Conservation (phyloP, 2,888 invertebrate species). For the Drosophila atroscutellata region DNA sequence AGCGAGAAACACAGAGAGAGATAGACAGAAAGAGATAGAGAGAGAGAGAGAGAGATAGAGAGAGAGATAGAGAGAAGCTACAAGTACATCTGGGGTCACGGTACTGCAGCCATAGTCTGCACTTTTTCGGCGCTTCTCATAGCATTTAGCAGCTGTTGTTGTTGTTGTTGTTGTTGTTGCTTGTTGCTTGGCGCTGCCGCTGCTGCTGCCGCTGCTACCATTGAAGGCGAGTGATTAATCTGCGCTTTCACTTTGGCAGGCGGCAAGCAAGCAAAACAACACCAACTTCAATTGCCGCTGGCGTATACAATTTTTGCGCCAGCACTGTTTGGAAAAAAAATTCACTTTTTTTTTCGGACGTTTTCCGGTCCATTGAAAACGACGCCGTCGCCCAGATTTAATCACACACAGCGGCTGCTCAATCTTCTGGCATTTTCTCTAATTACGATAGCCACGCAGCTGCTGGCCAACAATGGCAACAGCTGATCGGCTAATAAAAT, state of each 20-base stretch:
- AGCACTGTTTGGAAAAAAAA: constrained; percentile 55
- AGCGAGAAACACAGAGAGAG: neutral
- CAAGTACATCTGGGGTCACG: constrained; percentile 25
- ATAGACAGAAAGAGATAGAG: neutral
- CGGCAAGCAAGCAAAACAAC: constrained; percentile 28
- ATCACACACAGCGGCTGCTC: constrained; percentile 44
- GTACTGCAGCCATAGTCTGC: constrained; percentile 22
- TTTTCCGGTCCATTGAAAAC: constrained; percentile 79
- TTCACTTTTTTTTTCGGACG: constrained; percentile 67
- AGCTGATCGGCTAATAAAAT: constrained; percentile 51
- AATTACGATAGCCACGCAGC: constrained; percentile 56
- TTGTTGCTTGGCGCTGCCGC: constrained; percentile 11
- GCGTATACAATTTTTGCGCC: constrained; percentile 53
- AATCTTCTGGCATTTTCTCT: constrained; percentile 61
- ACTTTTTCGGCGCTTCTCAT: constrained; percentile 18
- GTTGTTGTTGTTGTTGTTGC: constrained; percentile 13
- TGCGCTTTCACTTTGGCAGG: constrained; percentile 76
- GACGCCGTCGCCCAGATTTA: constrained; percentile 43
- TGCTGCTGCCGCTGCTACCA: constrained; percentile 29
- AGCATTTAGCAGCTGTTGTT: constrained; percentile 47
- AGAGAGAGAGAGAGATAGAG: neutral
- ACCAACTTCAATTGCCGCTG: constrained; percentile 36
- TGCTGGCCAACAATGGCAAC: constrained; percentile 30
- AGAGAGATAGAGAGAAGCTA: constrained; percentile 11
- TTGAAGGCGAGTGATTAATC: constrained; percentile 68